These are phyloP conservation scores for Leptinotarsa texana DNA, from an alignment of 1,140 invertebrate species.

Conservation along the genomic window DNA sequence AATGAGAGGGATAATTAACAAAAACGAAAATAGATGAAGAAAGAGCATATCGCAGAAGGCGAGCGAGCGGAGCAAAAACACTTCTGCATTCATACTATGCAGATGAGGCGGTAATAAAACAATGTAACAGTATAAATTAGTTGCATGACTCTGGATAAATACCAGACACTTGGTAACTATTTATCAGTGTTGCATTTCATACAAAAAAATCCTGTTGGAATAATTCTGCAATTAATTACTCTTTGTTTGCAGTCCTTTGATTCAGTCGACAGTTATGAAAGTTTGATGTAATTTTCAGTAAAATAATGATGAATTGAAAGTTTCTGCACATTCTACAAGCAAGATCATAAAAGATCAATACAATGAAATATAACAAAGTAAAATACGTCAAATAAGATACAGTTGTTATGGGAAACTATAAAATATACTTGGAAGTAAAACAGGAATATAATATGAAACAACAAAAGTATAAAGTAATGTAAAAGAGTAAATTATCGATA, in stretches of 20 bases:
- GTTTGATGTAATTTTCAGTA: background rate
- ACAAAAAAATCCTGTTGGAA: constrained; percentile 1
- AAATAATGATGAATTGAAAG: background rate
- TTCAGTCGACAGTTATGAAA: background rate
- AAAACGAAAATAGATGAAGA: too few species aligned
- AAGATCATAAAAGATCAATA: too few species aligned
- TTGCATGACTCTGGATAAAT: background rate
- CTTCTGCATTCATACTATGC: too few species aligned
- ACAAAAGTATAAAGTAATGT: background rate
- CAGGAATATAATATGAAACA: background rate
- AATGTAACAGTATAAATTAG: too few species aligned
- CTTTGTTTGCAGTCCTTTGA: background rate
- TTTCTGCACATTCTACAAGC: too few species aligned
- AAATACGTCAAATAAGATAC: background rate
- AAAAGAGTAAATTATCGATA: background rate
- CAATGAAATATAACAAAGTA: background rate
- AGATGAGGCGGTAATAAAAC: too few species aligned
- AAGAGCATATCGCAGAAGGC: too few species aligned
- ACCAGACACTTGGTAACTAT: constrained; percentile 3
- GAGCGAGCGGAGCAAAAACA: too few species aligned
- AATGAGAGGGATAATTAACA: too few species aligned
- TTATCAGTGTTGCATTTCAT: background rate
- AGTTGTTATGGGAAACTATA: too few species aligned
- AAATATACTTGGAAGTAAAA: too few species aligned
- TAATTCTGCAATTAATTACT: background rate